These are phyloP conservation scores for Phylloscopus whistleri DNA, from an alignment of 2,113 vertebrate genomes.

Conservation along the genomic window DNA sequence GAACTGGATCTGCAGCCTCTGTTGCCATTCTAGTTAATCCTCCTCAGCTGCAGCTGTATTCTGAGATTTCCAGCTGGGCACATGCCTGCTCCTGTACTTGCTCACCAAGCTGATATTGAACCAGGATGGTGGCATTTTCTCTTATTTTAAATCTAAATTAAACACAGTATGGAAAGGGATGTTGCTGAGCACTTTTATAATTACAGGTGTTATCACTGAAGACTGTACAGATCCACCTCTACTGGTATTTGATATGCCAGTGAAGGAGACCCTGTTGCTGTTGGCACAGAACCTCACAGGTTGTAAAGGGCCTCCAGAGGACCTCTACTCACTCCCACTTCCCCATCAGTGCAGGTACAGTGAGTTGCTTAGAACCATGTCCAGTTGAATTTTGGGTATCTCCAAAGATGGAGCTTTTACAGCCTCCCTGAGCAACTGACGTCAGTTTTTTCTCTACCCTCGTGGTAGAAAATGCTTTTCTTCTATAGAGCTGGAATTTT, in stretches of 20 bases:
- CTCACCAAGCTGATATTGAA: background rate
- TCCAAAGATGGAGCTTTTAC: background rate
- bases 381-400: background rate
- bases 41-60: rapidly evolving
- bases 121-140: background rate
- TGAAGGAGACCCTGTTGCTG: background rate
- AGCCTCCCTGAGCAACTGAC: background rate
- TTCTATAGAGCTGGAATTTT: background rate
- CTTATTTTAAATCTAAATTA: background rate
- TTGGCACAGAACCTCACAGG: background rate
- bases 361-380: background rate
- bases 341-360: background rate
- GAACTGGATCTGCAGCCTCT: background rate
- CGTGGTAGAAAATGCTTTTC: background rate
- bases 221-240: background rate
- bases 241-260: background rate
- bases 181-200: background rate
- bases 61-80: background rate
- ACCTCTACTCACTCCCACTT: background rate
- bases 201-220: background rate
- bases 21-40: rapidly evolving
- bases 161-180: background rate
- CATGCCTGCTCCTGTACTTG: background rate
- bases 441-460: background rate
- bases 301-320: background rate